phyloP scores from a whole-genome alignment of 2,888 invertebrate genomes.

The Baccha elongata region DNA sequence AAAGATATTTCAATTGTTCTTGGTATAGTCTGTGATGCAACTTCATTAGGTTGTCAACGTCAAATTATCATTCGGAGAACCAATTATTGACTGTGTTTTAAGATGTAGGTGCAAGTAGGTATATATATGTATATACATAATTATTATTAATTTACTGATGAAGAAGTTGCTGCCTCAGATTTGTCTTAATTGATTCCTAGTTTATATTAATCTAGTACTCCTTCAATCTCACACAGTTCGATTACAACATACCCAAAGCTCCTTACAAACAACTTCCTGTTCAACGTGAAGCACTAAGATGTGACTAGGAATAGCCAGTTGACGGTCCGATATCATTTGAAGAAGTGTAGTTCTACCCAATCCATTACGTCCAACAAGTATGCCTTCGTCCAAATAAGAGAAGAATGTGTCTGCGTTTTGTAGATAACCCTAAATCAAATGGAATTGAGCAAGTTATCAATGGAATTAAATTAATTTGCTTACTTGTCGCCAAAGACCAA shows the following conservation, averaged over 20 bases:
- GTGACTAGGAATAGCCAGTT: conserved; percentile 96
- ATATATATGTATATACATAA: too few species aligned
- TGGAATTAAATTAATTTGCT: conserved; percentile 66
- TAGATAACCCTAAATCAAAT: conserved; percentile 88
- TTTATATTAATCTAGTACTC: conserved; percentile 98
- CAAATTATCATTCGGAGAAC: too few species aligned
- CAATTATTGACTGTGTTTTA: too few species aligned
- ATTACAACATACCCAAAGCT: conserved; percentile 97
- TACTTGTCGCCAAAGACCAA: conserved; percentile 98
- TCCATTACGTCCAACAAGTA: conserved; percentile 96
- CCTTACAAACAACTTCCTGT: conserved; percentile 99
- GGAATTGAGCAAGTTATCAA: background rate
- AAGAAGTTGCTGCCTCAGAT: too few species aligned
- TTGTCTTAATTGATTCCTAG: too few species aligned
- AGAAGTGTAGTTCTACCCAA: conserved; percentile 98
- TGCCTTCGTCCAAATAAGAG: conserved; percentile 96
- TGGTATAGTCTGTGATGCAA: too few species aligned
- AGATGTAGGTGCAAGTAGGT: too few species aligned
- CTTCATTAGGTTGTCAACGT: too few species aligned
- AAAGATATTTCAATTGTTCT: too few species aligned
- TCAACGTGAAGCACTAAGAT: conserved; percentile 98
- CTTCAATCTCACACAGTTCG: conserved; percentile 95
- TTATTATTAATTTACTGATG: too few species aligned
- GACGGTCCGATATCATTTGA: conserved; percentile 95
- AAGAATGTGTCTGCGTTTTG: conserved; percentile 94